Percentiles rank a stretch among this genome's conserved stretches.
Conservation (phyloP, 2,113 vertebrate genomes). For the Apteryx mantelli region DNA sequence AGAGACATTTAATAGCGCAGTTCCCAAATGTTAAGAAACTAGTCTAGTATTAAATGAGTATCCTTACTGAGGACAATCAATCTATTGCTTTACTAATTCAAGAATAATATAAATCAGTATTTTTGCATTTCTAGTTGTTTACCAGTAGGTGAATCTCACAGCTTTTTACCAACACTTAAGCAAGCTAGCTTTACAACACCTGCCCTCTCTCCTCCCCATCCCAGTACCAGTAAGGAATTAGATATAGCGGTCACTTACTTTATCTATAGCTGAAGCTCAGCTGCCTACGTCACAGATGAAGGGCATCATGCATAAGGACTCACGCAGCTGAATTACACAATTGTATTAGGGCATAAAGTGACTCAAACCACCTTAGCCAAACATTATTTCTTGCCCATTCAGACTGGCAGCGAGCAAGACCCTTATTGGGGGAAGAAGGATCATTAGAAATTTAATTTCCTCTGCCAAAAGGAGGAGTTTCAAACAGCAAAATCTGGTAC, state of each 20-base stretch:
- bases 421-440: background rate
- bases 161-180: background rate
- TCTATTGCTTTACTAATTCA: background rate
- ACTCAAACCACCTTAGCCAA: background rate
- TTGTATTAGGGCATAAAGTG: background rate
- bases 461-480: background rate
- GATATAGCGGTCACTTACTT: background rate
- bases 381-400: background rate
- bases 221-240: background rate
- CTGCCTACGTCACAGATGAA: background rate
- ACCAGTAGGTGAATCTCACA: background rate
- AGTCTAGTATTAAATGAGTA: background rate
- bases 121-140: background rate
- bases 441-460: background rate
- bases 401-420: background rate
- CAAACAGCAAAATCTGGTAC: background rate
- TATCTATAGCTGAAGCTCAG: background rate
- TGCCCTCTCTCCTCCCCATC: background rate
- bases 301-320: background rate
- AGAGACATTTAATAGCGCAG: background rate
- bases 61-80: background rate
- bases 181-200: background rate
- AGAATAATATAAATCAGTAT: background rate
- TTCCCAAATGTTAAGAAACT: background rate
- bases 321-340: background rate